A percentile compares a stretch with the other conserved stretches of the same genome.
Conservation (phyloP, 2,113 vertebrate species). For the Rallus limicola region DNA sequence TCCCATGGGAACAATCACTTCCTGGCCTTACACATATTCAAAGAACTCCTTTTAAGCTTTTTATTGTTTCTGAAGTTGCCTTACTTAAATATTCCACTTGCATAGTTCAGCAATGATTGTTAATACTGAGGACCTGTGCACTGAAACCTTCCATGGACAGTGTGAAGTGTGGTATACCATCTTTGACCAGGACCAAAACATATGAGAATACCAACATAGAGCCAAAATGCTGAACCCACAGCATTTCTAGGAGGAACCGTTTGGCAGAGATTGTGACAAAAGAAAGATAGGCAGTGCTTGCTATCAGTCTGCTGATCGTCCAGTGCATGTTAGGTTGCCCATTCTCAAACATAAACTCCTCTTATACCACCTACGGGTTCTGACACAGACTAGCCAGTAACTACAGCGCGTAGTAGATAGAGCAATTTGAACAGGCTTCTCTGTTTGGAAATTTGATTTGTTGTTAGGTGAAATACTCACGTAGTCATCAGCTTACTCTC, state of each 20-base stretch:
- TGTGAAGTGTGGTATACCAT: not conserved
- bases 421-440: not conserved
- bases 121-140: not conserved
- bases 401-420: not conserved
- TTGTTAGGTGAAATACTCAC: not conserved
- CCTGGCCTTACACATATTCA: not conserved
- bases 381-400: not conserved
- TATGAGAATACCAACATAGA: not conserved
- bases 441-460: not conserved
- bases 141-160: not conserved
- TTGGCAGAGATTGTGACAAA: not conserved
- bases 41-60: not conserved
- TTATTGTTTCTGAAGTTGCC: not conserved
- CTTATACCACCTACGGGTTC: not conserved
- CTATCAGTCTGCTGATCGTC: not conserved
- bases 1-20: not conserved
- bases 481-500: not conserved
- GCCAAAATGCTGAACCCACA: not conserved
- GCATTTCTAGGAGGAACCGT: not conserved
- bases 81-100: not conserved
- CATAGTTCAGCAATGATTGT: not conserved
- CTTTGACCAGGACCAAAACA: not conserved
- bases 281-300: not conserved
- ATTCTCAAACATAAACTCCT: not conserved
- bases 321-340: not conserved